These are phyloP conservation scores for Melikaiella ostensackeni DNA, from an alignment of 2,888 invertebrate species.

Conservation along the genomic window DNA sequence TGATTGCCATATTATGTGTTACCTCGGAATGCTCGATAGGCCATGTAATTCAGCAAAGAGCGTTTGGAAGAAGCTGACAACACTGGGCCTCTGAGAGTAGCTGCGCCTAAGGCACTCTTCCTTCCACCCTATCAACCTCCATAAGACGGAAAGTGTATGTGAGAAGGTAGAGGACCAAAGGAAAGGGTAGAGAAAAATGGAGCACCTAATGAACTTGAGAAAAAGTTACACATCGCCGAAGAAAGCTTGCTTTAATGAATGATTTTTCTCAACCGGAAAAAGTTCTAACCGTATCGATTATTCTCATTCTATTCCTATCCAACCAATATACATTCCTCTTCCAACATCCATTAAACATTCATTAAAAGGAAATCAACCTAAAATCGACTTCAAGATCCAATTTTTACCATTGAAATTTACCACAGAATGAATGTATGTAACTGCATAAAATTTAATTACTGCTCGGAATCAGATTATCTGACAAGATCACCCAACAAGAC, in stretches of 20 bases:
- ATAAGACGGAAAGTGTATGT: slow-evolving; percentile 36
- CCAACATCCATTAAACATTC: slow-evolving; percentile 6
- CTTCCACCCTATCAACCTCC: slow-evolving; percentile 46
- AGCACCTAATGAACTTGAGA: slow-evolving; percentile 66
- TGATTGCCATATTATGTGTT: no score
- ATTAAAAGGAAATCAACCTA: background rate
- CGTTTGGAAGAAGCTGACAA: slow-evolving; percentile 61
- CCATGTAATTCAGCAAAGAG: slow-evolving; percentile 60
- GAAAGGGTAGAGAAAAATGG: slow-evolving; percentile 55
- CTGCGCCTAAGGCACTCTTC: slow-evolving; percentile 55
- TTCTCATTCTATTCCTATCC: background rate
- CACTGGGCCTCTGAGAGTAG: slow-evolving; percentile 58
- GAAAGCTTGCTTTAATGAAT: slow-evolving; percentile 59
- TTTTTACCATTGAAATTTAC: background rate
- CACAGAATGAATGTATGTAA: background rate
- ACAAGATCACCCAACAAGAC: slow-evolving; percentile 56
- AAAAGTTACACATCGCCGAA: slow-evolving; percentile 63
- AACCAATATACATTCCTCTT: background rate
- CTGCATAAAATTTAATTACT: slow-evolving; percentile 5
- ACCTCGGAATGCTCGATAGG: slow-evolving; percentile 52
- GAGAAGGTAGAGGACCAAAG: slow-evolving; percentile 27
- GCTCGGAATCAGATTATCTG: slow-evolving; percentile 53
- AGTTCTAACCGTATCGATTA: slow-evolving; percentile 2
- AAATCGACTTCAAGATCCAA: background rate
- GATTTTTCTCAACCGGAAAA: slow-evolving; percentile 25